Evolutionary conservation across 1,140 invertebrate genomes (phyloP), one percentile per base, ranked within the genome.

Genomic region (Xylocopa sonorina): DNA sequence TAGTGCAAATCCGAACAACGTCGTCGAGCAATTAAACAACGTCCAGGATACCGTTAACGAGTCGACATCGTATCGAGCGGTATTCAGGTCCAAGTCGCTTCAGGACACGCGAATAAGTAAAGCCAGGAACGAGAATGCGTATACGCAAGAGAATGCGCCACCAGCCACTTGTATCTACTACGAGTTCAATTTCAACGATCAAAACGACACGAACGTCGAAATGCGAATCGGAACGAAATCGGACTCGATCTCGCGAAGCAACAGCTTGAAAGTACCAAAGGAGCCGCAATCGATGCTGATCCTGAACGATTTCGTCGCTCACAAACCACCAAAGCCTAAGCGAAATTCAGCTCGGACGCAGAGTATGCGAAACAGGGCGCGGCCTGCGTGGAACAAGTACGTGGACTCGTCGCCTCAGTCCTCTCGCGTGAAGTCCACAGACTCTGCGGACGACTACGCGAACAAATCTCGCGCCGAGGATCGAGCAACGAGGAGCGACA

Each of bases 321-420:
- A 94, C 67, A 94, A 94, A 78, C 93, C 93, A 0, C 93, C 93
- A 0, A 94, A 93, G 76, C 93, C 93, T 0, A 92, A 92, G 38
- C 80, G 90, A 50, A 92, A 89, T 58, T 91, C 90, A 0, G 76
- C 84, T 5, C 86, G 91, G 1, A 91, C 91, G 6, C 90, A 92
- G 50, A 92, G 91, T 16, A 91, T 92, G 91, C 76, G 90, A 12
- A 92, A 92, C 69, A 83, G 90, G 32, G 64, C 83, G 0, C 80
- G 90, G 29, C 91, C 91, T 1, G 82, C 82, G 12, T 92, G 88
- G 91, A 93, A 91, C 67, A 89, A 89, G 73, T 88, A 89, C 60
- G 69, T 88, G 34, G 87, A 90, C 12, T 46, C 83, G 0, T 63
- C 84, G 3, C 43, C 77, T 29, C 66, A 85, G 66, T 53, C 82